Evolutionary conservation across 2,888 invertebrate species (phyloP), one percentile per base, ranked within the genome.

Genomic region (Cepaea hortensis): DNA sequence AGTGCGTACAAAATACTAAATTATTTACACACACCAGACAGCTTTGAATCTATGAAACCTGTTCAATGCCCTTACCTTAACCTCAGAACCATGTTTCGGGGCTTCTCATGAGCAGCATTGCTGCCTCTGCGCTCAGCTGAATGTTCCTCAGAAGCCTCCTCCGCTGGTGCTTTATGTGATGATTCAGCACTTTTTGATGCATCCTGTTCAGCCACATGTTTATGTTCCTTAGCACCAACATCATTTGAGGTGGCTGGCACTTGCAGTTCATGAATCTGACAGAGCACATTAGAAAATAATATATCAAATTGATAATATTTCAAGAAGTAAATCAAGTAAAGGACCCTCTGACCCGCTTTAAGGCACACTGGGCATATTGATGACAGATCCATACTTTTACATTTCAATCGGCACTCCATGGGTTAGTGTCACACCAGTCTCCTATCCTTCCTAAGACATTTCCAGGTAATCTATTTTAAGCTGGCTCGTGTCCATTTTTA

Each of bases 61-160:
- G 35, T 35, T 35, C 35, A 35, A 35, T 35, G n/a, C n/a, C 9
- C 50, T 81, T 62, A 92, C 91, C 92, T 90, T 86, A 93, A 90
- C 80, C 93, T 90, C 77, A 93, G 89, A 20, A 93, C 93, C 85
- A 93, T 88, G 86, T 93, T 93, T 76, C 92, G 91, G 35, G 91
- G 81, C 23, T 80, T 83, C 55, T 86, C 85, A 72, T 20, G 18
- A 55, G 35, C 62, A 55, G 35, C 62, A n/a, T 46, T 61, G 3
- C 46, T 50, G 23, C 70, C 86, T 48, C 18, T 85, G 73, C 70
- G 70, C 46, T 65, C 75, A 48, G 68, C 20, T 62, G 75, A 11
- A 35, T 46, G 70, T 20, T 79, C 72, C 11, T 61, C 73, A 4
- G 20, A 18, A 48, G 81, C n/a, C 55, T 88, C 87, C 18, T 88